Evolutionary conservation across 2,888 invertebrate genomes (phyloP).

Genomic region (Salticus scenicus): DNA sequence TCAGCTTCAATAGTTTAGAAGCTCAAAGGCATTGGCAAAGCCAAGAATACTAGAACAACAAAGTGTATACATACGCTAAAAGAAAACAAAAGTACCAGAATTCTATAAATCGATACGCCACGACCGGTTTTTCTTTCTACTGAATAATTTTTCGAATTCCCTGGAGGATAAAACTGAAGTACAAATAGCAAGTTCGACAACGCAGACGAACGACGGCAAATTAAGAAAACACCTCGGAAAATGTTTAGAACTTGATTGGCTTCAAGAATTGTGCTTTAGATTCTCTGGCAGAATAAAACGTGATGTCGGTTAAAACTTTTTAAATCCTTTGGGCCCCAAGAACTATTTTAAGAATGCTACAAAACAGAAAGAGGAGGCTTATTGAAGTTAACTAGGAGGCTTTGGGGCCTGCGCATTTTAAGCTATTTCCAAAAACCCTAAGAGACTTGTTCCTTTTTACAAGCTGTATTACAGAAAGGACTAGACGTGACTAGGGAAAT

Average conservation of each 20-base stretch:
- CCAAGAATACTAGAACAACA: not conserved
- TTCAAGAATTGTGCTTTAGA: not conserved
- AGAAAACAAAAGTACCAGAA: not conserved
- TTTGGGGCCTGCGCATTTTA: not conserved
- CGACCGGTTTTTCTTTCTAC: not conserved
- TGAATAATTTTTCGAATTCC: not conserved
- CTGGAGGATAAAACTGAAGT: not conserved
- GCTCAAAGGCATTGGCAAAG: not conserved
- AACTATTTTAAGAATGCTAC: not conserved
- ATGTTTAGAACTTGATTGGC: not conserved
- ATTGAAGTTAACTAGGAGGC: not conserved
- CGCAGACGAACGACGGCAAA: not conserved
- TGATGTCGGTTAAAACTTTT: not conserved
- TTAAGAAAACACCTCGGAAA: not conserved
- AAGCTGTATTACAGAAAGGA: slow-evolving; percentile 47
- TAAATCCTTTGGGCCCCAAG: not conserved
- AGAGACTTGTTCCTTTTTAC: slow-evolving; percentile 23
- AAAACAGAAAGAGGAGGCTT: not conserved
- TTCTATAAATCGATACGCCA: not conserved
- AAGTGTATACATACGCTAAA: not conserved
- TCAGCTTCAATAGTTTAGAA: not conserved
- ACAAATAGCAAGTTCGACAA: no score
- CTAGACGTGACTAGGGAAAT: slow-evolving; percentile 39
- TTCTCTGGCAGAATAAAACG: not conserved
- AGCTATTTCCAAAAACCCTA: slow-evolving; percentile 31